Conservation (phyloP, 2,797 vertebrate species). For the Gambusia yucatana region DNA sequence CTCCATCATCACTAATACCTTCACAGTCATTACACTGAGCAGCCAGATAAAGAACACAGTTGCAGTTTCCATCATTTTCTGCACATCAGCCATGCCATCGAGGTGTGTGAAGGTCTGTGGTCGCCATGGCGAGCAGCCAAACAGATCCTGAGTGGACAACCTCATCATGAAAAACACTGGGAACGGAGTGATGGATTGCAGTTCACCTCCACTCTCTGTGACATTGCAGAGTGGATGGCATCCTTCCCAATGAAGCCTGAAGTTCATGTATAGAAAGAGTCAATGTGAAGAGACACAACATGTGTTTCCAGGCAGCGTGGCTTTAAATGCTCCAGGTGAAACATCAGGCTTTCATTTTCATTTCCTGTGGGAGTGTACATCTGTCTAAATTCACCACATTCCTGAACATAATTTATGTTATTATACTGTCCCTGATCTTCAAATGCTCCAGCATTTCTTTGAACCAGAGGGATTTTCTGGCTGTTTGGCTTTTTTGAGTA, state of each 20-base stretch:
- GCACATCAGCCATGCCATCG: constrained; percentile 46
- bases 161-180: constrained; percentile 14
- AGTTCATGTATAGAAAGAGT: constrained; percentile 23
- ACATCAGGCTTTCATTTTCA: neutral
- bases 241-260: constrained; percentile 37
- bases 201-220: constrained; percentile 39
- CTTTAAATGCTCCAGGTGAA: constrained; percentile 1
- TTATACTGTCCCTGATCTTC: neutral
- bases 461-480: neutral
- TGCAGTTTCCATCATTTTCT: constrained; percentile 65
- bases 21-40: constrained; percentile 64
- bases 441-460: neutral
- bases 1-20: constrained; percentile 82
- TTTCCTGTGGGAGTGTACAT: neutral
- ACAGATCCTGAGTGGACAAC: constrained; percentile 17
- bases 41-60: constrained; percentile 66
- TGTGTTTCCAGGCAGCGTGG: constrained; percentile 14
- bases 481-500: neutral
- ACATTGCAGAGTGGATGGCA: constrained; percentile 23
- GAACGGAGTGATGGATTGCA: constrained; percentile 44
- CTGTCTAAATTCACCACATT: neutral
- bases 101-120: constrained; percentile 65
- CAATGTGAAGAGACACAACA: constrained; percentile 9
- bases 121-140: constrained; percentile 48
- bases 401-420: too few species aligned